Percentiles rank a stretch among this genome's conserved stretches.
These are phyloP conservation scores for Parambassis ranga DNA, from an alignment of 2,797 vertebrate genomes.

Conservation along the genomic window DNA sequence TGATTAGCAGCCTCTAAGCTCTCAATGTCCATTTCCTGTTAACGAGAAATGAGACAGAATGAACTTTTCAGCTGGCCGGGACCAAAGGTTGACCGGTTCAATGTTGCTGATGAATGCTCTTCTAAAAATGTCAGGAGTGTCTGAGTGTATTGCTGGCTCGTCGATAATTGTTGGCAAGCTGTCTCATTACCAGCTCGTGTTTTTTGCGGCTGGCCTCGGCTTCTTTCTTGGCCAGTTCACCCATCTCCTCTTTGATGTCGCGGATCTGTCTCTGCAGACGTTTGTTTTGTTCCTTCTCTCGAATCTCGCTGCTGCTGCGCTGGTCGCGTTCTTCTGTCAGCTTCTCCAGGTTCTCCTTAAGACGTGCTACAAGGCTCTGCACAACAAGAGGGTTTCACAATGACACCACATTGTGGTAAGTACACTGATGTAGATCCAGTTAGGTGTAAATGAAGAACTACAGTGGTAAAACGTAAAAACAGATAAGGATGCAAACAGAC, in stretches of 20 bases:
- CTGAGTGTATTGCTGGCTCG: not conserved
- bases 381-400: not conserved
- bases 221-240: constrained; percentile 92
- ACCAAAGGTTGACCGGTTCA: not conserved
- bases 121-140: not conserved
- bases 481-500: too few relatives aligned
- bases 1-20: constrained; percentile 97
- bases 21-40: constrained; percentile 96
- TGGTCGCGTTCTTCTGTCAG: constrained; percentile 93
- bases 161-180: not conserved
- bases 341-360: constrained; percentile 97
- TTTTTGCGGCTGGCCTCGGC: constrained; percentile 95
- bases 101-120: not conserved
- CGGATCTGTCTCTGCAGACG: constrained; percentile 91
- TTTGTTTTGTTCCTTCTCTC: constrained; percentile 97
- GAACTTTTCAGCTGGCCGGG: not conserved
- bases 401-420: too few relatives aligned
- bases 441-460: too few relatives aligned
- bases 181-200: constrained; percentile 88
- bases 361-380: constrained; percentile 85
- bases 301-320: constrained; percentile 83
- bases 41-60: not conserved
- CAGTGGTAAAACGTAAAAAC: too few relatives aligned
- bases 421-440: too few relatives aligned
- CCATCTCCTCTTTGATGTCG: constrained; percentile 93